phyloP scores from a whole-genome alignment of 2,113 vertebrate species.

The Acrocephalus arundinaceus region DNA sequence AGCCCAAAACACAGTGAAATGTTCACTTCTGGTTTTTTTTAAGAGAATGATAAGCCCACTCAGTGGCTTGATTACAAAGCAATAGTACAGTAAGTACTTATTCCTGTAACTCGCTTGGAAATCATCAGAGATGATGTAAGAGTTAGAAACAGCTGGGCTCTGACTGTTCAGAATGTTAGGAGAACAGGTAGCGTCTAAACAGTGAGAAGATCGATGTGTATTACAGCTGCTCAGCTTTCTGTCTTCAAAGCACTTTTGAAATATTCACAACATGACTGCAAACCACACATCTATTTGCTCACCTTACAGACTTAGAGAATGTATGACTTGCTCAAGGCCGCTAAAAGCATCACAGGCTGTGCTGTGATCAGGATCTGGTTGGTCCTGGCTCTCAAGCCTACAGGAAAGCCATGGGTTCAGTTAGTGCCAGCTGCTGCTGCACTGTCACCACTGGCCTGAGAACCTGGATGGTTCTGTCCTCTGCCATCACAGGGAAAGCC shows the following conservation, averaged over 20 bases:
- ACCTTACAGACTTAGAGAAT: neutral
- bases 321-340: neutral
- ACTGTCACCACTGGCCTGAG: neutral
- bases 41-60: neutral
- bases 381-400: neutral
- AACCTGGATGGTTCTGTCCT: neutral
- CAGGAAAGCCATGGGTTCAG: neutral
- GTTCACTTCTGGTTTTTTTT: neutral
- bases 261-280: neutral
- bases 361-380: neutral
- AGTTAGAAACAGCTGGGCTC: neutral
- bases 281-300: constrained; percentile 1
- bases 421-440: neutral
- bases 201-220: neutral
- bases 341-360: neutral
- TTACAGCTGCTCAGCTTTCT: neutral
- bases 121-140: neutral
- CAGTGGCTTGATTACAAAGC: neutral
- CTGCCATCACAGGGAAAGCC: neutral
- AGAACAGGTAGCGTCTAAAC: neutral
- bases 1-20: neutral
- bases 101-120: neutral
- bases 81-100: neutral
- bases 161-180: neutral
- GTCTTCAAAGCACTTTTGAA: neutral